Conservation (phyloP, 2,797 vertebrate species). For the Hozukius guyotensis region DNA sequence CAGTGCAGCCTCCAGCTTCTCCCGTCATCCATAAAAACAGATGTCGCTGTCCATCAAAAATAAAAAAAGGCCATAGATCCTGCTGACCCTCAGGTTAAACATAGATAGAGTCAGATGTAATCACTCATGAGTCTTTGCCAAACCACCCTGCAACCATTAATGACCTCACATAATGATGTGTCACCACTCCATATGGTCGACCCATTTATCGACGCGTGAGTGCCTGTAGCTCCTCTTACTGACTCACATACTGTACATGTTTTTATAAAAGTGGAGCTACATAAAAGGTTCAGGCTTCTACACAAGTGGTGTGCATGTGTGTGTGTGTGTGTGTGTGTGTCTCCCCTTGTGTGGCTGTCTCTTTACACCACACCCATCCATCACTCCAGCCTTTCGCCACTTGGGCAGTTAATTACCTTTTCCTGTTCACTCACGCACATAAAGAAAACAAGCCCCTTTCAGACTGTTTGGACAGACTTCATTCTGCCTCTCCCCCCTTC, state of each 20-base stretch:
- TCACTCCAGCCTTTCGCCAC: conserved; percentile 78
- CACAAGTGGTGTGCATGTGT: conserved; percentile 8
- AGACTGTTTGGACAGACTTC: conserved; percentile 81
- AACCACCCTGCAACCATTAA: conserved; percentile 51
- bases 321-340: conserved; percentile 9
- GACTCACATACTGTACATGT: not conserved
- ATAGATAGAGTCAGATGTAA: conserved; percentile 55
- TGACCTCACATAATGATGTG: conserved; percentile 46
- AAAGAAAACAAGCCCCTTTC: conserved; percentile 81
- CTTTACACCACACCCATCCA: conserved; percentile 74
- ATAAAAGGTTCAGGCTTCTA: conserved; percentile 38
- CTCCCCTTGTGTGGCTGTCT: conserved; percentile 49
- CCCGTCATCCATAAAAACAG: conserved; percentile 43
- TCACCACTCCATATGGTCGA: conserved; percentile 39
- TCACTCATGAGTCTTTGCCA: conserved; percentile 39
- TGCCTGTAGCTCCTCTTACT: conserved; percentile 23
- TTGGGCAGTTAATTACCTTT: conserved; percentile 82
- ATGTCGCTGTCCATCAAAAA: conserved; percentile 58
- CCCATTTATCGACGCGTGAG: conserved; percentile 31
- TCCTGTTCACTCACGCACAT: conserved; percentile 79
- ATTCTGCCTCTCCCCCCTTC: conserved; percentile 26
- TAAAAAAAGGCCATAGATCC: conserved; percentile 31
- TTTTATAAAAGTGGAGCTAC: conserved; percentile 37
- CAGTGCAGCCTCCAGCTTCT: not conserved
- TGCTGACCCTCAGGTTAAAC: conserved; percentile 62